phyloP scores from a whole-genome alignment of 30 jellyfish, hydroid and myxozoan genomes.

The Chironex yamaguchii region DNA sequence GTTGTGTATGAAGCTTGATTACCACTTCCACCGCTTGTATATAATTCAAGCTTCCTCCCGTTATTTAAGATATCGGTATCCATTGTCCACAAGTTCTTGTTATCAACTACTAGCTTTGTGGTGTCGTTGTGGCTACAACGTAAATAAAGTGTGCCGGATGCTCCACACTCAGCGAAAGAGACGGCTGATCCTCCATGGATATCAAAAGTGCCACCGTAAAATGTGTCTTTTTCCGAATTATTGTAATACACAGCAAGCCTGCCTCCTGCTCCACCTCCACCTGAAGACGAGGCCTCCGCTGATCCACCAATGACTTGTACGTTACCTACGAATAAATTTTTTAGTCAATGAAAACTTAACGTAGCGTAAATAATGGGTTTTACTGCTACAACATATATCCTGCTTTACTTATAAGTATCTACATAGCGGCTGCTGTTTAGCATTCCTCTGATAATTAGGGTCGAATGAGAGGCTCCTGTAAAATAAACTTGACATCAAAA shows the following conservation, averaged over 20 bases:
- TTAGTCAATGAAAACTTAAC: too few relatives aligned
- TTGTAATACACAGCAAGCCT: conserved; percentile 66
- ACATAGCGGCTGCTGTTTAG: too few relatives aligned
- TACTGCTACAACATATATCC: too few relatives aligned
- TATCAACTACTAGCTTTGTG: conserved; percentile 60
- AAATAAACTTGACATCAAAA: too few relatives aligned
- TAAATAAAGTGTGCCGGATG: conserved; percentile 59
- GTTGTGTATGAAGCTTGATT: conserved; percentile 23
- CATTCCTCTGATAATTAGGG: too few relatives aligned
- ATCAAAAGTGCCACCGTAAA: conserved; percentile 63
- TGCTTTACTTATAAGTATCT: too few relatives aligned
- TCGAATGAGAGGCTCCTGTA: too few relatives aligned
- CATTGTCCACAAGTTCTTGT: conserved; percentile 64
- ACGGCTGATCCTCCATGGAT: conserved; percentile 63
- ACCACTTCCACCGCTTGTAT: conserved; percentile 33
- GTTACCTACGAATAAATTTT: too few relatives aligned
- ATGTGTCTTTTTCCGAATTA: conserved; percentile 55
- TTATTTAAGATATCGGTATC: conserved; percentile 52
- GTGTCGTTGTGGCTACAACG: conserved; percentile 13
- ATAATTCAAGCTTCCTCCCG: conserved; percentile 48
- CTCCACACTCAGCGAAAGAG: conserved; percentile 35
- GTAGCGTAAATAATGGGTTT: too few relatives aligned
- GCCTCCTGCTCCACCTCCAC: conserved; percentile 83
- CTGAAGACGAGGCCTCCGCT: conserved; percentile 25
- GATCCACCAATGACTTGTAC: conserved; percentile 66